phyloP scores from a whole-genome alignment of 2,797 vertebrate species.

The Dermochelys coriacea region DNA sequence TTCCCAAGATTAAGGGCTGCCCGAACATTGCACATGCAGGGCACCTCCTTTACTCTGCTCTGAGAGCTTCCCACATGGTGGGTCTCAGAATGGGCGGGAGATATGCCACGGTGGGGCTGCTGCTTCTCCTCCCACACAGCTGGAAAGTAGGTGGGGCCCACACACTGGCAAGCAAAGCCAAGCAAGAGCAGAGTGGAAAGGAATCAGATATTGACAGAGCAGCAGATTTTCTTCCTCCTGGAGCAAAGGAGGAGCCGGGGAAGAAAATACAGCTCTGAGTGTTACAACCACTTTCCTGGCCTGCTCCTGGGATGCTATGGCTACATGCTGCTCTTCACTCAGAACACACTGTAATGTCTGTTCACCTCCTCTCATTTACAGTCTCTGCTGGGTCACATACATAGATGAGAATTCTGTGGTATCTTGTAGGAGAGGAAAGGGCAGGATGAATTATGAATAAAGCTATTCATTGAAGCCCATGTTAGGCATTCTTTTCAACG shows the following conservation, averaged over 20 bases:
- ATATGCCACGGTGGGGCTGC: not conserved
- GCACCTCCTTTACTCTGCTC: not conserved
- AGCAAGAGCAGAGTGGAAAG: not conserved
- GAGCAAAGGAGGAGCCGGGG: not conserved
- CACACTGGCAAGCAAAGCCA: not conserved
- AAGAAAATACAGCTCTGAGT: not conserved
- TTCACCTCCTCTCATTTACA: not conserved
- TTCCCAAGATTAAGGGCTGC: not conserved
- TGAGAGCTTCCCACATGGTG: accelerated
- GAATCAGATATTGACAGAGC: not conserved
- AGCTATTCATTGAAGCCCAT: slow-evolving; percentile 75
- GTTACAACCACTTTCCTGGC: not conserved
- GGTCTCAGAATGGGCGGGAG: not conserved
- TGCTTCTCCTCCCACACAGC: not conserved
- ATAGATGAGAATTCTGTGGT: slow-evolving; percentile 35
- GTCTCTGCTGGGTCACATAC: slow-evolving; percentile 14
- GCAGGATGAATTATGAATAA: slow-evolving; percentile 73
- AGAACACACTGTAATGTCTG: not conserved
- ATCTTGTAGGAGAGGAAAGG: slow-evolving; percentile 17
- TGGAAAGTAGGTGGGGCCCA: not conserved
- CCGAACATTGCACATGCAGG: not conserved
- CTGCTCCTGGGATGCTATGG: not conserved
- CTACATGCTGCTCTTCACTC: not conserved
- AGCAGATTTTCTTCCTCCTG: not conserved
- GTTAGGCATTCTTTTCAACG: slow-evolving; percentile 50